phyloP scores from a whole-genome alignment of 2,888 invertebrate species.

The Portevinia maculata region DNA sequence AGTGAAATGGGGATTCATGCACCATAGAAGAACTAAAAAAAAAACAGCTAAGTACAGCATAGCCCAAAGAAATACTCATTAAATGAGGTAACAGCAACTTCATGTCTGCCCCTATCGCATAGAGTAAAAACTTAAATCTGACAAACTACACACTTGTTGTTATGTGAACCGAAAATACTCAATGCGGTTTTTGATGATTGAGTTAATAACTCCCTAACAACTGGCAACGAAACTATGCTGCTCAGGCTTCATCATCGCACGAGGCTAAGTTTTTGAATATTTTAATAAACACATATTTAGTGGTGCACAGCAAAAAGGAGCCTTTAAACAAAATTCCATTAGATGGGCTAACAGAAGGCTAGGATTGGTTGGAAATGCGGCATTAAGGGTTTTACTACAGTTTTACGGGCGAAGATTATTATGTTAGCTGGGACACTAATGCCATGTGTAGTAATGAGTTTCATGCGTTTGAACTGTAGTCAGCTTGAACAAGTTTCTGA shows the following conservation, averaged over 20 bases:
- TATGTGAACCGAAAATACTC: conserved; percentile 49
- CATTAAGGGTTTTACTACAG: conserved; percentile 32
- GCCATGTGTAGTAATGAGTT: conserved; percentile 17
- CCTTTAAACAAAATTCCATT: conserved; percentile 34
- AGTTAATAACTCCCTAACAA: conserved; percentile 34
- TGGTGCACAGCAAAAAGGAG: conserved; percentile 36
- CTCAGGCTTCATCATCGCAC: conserved; percentile 34
- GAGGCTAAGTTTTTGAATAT: conserved; percentile 48
- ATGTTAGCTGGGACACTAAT: conserved; percentile 39
- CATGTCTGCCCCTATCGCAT: conserved; percentile 1
- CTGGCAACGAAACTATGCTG: conserved; percentile 6
- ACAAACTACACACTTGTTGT: conserved; percentile 40
- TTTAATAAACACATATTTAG: conserved; percentile 62
- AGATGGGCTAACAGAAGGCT: conserved; percentile 6
- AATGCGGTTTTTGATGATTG: conserved; percentile 41
- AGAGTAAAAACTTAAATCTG: neutral
- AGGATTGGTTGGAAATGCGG: conserved; percentile 24
- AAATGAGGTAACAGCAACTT: conserved; percentile 8
- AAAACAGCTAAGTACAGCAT: neutral
- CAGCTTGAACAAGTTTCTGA: conserved; percentile 25
- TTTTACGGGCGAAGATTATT: conserved; percentile 26
- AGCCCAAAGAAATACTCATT: conserved; percentile 28
- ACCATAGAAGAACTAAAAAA: neutral
- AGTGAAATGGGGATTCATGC: neutral
- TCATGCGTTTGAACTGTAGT: conserved; percentile 30